Conservation (phyloP, 2,888 invertebrate species). For the Ametastegia equiseti region DNA sequence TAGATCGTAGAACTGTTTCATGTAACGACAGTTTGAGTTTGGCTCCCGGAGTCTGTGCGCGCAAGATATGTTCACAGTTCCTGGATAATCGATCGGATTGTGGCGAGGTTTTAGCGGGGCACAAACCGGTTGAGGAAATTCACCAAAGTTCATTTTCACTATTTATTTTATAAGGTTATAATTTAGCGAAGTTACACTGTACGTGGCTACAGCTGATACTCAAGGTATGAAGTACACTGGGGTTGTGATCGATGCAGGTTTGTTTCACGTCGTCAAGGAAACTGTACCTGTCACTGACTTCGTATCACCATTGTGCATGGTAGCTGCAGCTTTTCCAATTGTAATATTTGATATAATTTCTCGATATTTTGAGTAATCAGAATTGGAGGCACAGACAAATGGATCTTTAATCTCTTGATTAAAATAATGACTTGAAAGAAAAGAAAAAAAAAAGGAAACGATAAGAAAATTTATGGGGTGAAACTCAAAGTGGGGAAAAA, state of each 20-base stretch:
- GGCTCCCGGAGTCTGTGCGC: conserved; percentile 62
- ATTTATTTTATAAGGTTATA: conserved; percentile 26
- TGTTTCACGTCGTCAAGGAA: conserved; percentile 37
- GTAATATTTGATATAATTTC: not conserved
- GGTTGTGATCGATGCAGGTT: conserved; percentile 25
- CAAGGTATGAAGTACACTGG: not conserved
- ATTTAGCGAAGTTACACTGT: not conserved
- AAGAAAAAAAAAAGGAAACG: not conserved
- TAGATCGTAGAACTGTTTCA: conserved; percentile 47
- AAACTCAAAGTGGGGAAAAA: conserved; percentile 15
- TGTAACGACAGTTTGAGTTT: conserved; percentile 48
- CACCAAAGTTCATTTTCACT: conserved; percentile 39
- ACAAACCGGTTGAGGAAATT: conserved; percentile 49
- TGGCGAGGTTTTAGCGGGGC: conserved; percentile 54
- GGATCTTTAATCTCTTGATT: not conserved
- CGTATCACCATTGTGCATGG: not conserved
- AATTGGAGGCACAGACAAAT: not conserved
- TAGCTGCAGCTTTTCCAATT: not conserved
- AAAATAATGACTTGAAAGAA: not conserved
- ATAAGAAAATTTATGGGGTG: conserved; percentile 11
- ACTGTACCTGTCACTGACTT: conserved; percentile 34
- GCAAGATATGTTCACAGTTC: conserved; percentile 60
- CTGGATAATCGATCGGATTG: conserved; percentile 58
- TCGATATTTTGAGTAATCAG: not conserved
- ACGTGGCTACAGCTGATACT: conserved; percentile 26